phyloP scores from a whole-genome alignment of 2,113 vertebrate genomes.

The Acrocephalus kingi region DNA sequence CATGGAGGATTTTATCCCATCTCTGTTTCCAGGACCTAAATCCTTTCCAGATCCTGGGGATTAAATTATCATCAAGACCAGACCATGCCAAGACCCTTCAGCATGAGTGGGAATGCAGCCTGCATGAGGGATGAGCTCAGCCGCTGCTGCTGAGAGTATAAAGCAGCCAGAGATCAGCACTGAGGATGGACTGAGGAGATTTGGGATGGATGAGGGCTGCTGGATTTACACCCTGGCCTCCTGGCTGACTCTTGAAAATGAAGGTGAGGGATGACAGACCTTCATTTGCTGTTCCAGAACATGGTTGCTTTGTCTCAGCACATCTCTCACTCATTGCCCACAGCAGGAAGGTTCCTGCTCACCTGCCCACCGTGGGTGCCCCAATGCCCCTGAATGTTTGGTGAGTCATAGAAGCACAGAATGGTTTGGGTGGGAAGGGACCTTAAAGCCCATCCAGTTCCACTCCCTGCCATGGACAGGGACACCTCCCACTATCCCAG shows the following conservation, averaged over 20 bases:
- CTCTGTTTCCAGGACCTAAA: slow-evolving; percentile 6
- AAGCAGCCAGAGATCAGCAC: neutral
- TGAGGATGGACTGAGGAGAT: neutral
- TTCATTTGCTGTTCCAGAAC: neutral
- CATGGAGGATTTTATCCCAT: neutral
- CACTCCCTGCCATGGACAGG: neutral
- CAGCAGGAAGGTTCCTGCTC: neutral
- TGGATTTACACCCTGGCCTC: neutral
- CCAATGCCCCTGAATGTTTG: neutral
- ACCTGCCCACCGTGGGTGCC: rapidly evolving
- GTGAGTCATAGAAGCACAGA: neutral
- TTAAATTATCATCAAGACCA: slow-evolving; percentile 21
- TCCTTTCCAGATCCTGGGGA: neutral
- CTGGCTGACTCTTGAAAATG: neutral
- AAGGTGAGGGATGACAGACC: neutral
- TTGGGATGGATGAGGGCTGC: neutral
- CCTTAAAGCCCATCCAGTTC: neutral
- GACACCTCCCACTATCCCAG: neutral
- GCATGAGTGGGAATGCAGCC: neutral
- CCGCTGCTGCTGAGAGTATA: neutral
- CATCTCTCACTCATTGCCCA: neutral
- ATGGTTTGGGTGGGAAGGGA: neutral
- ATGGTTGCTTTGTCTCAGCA: neutral
- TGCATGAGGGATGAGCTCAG: neutral
- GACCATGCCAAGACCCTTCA: neutral